Evolutionary conservation across 2,797 vertebrate genomes (phyloP).

Genomic region (Podargus strigoides): DNA sequence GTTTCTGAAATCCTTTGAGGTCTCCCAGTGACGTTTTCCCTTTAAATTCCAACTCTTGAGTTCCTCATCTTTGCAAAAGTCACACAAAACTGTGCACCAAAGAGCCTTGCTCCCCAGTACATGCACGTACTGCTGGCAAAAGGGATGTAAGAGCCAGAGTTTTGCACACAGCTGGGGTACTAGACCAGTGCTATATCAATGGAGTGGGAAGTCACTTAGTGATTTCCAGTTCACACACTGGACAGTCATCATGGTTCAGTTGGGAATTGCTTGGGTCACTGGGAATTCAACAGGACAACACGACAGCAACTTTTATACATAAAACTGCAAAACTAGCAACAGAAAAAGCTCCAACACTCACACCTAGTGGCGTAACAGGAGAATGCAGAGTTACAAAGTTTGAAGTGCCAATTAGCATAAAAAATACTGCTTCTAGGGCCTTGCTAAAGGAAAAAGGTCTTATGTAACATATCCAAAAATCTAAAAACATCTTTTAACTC

Average conservation of each 20-base stretch:
- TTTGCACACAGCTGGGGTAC: fast-evolving
- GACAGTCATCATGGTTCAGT: fast-evolving
- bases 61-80: neutral
- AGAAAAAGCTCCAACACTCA: neutral
- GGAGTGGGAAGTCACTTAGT: neutral
- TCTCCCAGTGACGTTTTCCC: neutral
- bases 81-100: neutral
- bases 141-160: fast-evolving
- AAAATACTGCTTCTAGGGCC: neutral
- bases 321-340: neutral
- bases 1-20: neutral
- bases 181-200: neutral
- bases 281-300: neutral
- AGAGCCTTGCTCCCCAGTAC: neutral
- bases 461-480: neutral
- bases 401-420: neutral
- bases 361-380: neutral
- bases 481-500: neutral
- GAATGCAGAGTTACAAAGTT: neutral
- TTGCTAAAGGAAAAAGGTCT: neutral
- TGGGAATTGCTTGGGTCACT: neutral
- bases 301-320: no score
- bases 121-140: neutral
- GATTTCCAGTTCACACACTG: neutral
- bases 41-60: neutral